These are phyloP conservation scores for Agrochola circellaris DNA, from an alignment of 2,888 invertebrate species.

Conservation along the genomic window DNA sequence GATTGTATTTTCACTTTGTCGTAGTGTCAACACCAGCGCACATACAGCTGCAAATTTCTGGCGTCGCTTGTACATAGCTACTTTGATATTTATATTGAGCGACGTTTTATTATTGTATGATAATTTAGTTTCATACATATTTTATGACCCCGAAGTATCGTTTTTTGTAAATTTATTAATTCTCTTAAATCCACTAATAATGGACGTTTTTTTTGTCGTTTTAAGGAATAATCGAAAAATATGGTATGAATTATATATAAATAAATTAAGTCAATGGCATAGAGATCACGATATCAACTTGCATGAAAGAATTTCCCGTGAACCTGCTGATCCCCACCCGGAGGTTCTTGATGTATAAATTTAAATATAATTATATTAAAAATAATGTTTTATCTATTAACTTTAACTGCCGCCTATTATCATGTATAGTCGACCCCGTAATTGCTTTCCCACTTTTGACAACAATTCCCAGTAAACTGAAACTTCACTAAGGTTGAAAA, in stretches of 20 bases:
- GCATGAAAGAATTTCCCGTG: not conserved
- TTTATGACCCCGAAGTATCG: rapidly evolving
- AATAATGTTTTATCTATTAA: not conserved
- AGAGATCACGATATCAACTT: not conserved
- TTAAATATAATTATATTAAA: too few relatives aligned
- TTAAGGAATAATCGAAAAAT: not conserved
- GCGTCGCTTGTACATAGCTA: conserved; percentile 24
- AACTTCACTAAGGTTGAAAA: not conserved
- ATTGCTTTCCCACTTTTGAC: not conserved
- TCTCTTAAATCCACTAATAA: not conserved
- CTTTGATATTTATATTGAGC: conserved; percentile 25
- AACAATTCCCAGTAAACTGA: not conserved
- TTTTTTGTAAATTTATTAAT: not conserved
- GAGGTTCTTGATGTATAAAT: not conserved
- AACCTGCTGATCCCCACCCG: too few relatives aligned
- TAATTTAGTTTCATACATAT: not conserved
- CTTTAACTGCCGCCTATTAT: not conserved
- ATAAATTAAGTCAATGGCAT: not conserved
- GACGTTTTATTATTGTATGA: conserved; percentile 5
- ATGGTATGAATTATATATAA: not conserved
- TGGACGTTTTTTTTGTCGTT: not conserved
- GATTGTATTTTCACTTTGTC: conserved; percentile 7
- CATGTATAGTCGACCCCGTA: not conserved
- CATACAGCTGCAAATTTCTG: not conserved
- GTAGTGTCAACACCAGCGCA: not conserved